Evolutionary conservation across 1,140 invertebrate genomes (phyloP).

Genomic region (Drosophila micromelanica): DNA sequence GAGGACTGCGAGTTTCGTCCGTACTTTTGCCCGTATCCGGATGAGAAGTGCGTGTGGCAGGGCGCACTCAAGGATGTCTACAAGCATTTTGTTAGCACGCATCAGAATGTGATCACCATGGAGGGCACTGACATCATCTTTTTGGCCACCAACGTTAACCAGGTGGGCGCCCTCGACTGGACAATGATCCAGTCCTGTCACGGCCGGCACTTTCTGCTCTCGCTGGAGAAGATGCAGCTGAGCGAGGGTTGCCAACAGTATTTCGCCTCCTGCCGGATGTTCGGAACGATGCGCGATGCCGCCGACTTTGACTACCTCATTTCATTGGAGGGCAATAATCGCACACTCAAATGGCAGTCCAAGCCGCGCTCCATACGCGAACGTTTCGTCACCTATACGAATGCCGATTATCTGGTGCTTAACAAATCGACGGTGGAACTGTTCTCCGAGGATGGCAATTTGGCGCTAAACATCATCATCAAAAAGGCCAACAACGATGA

Average conservation of each 20-base stretch:
- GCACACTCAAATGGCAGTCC: constrained; percentile 99
- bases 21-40: constrained; percentile 99
- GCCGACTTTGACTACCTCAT: constrained; percentile 99
- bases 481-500: constrained; percentile 8
- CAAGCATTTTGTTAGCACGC: constrained; percentile 97
- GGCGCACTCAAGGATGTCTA: constrained; percentile 96
- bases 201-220: constrained; percentile 99
- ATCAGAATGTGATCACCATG: constrained; percentile 99
- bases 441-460: constrained; percentile 99
- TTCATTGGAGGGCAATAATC: constrained; percentile 96
- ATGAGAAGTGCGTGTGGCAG: constrained; percentile 99
- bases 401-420: constrained; percentile 99
- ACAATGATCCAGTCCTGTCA: constrained; percentile 99
- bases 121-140: constrained; percentile 99
- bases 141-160: constrained; percentile 99
- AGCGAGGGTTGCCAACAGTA: constrained; percentile 99
- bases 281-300: constrained; percentile 98
- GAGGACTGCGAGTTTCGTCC: constrained; percentile 98
- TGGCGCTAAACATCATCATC: constrained; percentile 99
- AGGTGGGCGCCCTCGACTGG: constrained; percentile 99
- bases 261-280: constrained; percentile 99
- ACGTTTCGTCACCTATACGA: constrained; percentile 98
- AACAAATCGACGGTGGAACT: constrained; percentile 98
- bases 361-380: constrained; percentile 99
- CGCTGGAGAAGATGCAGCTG: constrained; percentile 99